Conservation (phyloP, 2,888 invertebrate genomes). For the Mystacides longicornis region DNA sequence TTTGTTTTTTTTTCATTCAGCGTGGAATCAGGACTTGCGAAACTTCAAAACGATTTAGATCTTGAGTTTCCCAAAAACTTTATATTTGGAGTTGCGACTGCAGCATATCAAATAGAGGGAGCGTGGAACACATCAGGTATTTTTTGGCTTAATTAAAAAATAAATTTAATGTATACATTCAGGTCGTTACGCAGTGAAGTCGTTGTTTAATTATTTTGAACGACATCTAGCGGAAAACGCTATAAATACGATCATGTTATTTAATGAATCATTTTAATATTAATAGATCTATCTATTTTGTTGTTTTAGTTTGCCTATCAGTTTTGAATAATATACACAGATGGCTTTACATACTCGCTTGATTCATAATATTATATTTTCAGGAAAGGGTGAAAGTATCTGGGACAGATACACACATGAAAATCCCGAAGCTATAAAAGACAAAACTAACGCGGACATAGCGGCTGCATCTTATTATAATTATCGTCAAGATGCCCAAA, state of each 20-base stretch:
- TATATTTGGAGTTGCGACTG: conserved; percentile 53
- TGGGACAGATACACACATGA: conserved; percentile 52
- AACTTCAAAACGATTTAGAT: conserved; percentile 31
- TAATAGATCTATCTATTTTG: no score
- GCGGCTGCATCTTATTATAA: conserved; percentile 64
- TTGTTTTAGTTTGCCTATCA: no score
- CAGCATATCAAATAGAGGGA: conserved; percentile 56
- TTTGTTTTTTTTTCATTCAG: neutral
- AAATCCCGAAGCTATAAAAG: conserved; percentile 45
- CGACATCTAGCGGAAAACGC: no score
- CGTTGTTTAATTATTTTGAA: no score
- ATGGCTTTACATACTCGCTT: no score
- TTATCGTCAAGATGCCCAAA: conserved; percentile 55
- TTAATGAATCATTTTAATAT: no score
- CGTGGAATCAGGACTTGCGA: conserved; percentile 28
- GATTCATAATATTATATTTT: no score
- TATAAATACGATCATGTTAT: no score
- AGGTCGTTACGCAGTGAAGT: no score
- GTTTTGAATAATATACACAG: no score
- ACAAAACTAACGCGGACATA: conserved; percentile 54
- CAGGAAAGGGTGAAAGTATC: conserved; percentile 58
- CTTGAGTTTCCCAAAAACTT: conserved; percentile 51
- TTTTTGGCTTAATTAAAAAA: no score
- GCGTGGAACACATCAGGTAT: conserved; percentile 43
- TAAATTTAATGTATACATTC: no score